phyloP scores from a whole-genome alignment of 2,113 vertebrate species.

The Corydoras maculifer region DNA sequence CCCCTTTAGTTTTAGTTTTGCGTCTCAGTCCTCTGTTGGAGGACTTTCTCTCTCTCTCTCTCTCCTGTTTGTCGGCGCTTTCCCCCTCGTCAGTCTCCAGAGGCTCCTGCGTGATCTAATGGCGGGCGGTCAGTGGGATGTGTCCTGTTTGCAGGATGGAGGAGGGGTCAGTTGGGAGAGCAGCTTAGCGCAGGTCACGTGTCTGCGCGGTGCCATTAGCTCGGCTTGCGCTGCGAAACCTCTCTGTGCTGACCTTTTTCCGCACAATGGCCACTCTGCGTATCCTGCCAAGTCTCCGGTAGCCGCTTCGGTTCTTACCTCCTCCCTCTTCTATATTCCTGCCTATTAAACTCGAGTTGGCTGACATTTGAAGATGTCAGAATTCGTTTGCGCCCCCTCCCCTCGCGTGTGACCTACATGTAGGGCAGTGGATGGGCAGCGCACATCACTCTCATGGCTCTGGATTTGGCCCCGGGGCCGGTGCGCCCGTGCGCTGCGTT shows the following conservation, averaged over 20 bases:
- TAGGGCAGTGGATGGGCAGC: neutral
- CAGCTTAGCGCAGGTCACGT: constrained; percentile 36
- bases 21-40: no score
- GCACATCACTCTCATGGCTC: constrained; percentile 1
- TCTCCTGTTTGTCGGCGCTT: neutral
- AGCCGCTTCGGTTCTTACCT: neutral
- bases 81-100: constrained; percentile 35
- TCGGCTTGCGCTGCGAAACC: constrained; percentile 40
- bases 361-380: constrained; percentile 35
- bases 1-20: no score
- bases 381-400: constrained; percentile 26
- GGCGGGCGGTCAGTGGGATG: constrained; percentile 41
- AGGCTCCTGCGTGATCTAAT: constrained; percentile 45
- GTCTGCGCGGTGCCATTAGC: constrained; percentile 38
- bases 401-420: constrained; percentile 31
- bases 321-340: neutral
- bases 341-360: neutral
- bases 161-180: constrained; percentile 28
- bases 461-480: constrained; percentile 4
- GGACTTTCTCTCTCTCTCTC: neutral
- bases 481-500: neutral
- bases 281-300: constrained; percentile 8
- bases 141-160: constrained; percentile 42
- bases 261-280: constrained; percentile 32
- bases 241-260: constrained; percentile 42